Evolutionary conservation across 1,140 invertebrate species (phyloP).

Genomic region (Orius insidiosus): DNA sequence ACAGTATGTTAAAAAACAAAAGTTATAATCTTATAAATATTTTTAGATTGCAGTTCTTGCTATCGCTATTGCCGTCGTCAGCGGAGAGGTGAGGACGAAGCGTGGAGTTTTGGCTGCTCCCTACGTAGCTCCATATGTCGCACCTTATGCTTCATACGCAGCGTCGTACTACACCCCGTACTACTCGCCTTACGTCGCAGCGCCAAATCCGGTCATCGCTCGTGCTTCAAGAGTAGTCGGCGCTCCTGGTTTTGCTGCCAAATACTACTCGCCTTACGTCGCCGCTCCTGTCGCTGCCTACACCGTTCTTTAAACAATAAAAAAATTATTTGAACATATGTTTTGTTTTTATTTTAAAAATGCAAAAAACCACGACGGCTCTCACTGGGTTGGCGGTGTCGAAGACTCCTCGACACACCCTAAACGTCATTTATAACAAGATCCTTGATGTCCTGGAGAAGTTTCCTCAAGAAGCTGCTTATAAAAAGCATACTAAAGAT

Average conservation of each 20-base stretch:
- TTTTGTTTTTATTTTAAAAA: too few relatives aligned
- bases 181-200: slow-evolving; percentile 1
- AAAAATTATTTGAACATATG: too few relatives aligned
- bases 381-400: slow-evolving; percentile 68
- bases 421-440: slow-evolving; percentile 65
- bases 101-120: background rate
- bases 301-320: too few relatives aligned
- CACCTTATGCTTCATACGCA: background rate
- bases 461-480: slow-evolving; percentile 68
- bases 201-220: background rate
- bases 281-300: background rate
- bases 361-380: slow-evolving; percentile 37
- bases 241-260: background rate
- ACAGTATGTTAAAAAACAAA: too few relatives aligned
- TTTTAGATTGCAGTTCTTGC: too few relatives aligned
- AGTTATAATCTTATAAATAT: too few relatives aligned
- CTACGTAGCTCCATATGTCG: background rate
- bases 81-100: too few relatives aligned
- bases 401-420: slow-evolving; percentile 53
- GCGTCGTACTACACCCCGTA: too few relatives aligned
- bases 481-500: slow-evolving; percentile 71
- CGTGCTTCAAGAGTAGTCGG: background rate
- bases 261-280: background rate
- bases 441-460: slow-evolving; percentile 58
- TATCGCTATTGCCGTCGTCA: too few relatives aligned